A percentile compares a stretch with the other conserved stretches of the same genome.
phyloP scores from a whole-genome alignment of 2,888 invertebrate genomes.

The Andricus quercusramuli region DNA sequence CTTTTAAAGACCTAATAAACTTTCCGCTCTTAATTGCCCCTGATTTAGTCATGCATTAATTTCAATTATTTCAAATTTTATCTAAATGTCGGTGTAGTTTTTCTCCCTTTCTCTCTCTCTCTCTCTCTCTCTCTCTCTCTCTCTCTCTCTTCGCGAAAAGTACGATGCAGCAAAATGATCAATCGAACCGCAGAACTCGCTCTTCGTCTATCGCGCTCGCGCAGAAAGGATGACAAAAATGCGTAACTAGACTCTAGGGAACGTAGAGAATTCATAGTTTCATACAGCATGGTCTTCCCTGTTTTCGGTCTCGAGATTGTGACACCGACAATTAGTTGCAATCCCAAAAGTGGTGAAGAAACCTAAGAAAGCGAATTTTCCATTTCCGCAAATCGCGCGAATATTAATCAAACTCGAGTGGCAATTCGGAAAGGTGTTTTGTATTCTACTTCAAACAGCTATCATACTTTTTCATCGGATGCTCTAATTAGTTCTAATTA shows the following conservation, averaged over 20 bases:
- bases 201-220: constrained; percentile 36
- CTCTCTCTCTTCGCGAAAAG: background rate
- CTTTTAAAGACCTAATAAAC: background rate
- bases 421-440: background rate
- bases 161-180: constrained; percentile 13
- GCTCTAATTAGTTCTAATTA: constrained; percentile 23
- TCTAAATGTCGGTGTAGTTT: background rate
- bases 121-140: background rate
- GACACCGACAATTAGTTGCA: background rate
- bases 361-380: background rate
- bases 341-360: background rate
- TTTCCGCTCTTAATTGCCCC: background rate
- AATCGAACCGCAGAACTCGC: constrained; percentile 14
- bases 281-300: constrained; percentile 14
- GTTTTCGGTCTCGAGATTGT: background rate
- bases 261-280: background rate
- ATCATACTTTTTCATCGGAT: constrained; percentile 14
- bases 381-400: background rate
- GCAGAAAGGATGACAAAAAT: constrained; percentile 27
- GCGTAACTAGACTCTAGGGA: constrained; percentile 8
- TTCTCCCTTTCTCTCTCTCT: background rate
- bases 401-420: background rate
- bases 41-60: background rate
- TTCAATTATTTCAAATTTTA: background rate
- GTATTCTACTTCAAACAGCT: background rate